These are phyloP conservation scores for Lamprologus sp. DNA, from an alignment of 2,113 vertebrate species.

Conservation along the genomic window DNA sequence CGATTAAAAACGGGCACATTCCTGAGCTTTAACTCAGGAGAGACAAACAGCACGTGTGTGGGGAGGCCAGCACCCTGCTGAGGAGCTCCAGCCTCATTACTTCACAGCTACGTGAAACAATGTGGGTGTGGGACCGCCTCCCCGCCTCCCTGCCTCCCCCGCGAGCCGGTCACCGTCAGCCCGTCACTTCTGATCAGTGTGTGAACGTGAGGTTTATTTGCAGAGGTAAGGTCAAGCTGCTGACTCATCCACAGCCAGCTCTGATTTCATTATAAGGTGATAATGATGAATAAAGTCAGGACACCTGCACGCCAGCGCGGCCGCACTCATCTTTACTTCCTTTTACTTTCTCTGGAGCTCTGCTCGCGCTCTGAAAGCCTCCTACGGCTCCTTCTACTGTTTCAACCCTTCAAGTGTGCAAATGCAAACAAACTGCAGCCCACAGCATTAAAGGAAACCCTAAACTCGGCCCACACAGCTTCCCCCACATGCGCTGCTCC, in stretches of 20 bases:
- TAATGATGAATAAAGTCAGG: background rate
- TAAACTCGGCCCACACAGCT: background rate
- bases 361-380: background rate
- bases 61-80: background rate
- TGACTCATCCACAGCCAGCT: background rate
- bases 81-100: background rate
- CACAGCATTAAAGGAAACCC: background rate
- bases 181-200: background rate
- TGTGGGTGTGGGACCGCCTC: background rate
- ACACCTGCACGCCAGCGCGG: background rate
- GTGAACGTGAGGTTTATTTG: background rate
- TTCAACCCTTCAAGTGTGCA: background rate
- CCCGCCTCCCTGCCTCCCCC: background rate
- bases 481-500: accelerated
- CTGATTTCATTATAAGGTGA: accelerated
- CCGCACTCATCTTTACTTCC: background rate
- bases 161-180: background rate
- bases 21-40: background rate
- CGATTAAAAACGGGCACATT: accelerated
- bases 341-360: background rate
- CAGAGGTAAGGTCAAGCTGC: background rate
- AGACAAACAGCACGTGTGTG: accelerated
- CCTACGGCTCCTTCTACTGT: background rate
- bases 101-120: background rate
- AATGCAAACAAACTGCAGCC: background rate